Evolutionary conservation across 2,888 invertebrate genomes (phyloP), one percentile per base, ranked within the genome.

Genomic region (Teleogryllus oceanicus): DNA sequence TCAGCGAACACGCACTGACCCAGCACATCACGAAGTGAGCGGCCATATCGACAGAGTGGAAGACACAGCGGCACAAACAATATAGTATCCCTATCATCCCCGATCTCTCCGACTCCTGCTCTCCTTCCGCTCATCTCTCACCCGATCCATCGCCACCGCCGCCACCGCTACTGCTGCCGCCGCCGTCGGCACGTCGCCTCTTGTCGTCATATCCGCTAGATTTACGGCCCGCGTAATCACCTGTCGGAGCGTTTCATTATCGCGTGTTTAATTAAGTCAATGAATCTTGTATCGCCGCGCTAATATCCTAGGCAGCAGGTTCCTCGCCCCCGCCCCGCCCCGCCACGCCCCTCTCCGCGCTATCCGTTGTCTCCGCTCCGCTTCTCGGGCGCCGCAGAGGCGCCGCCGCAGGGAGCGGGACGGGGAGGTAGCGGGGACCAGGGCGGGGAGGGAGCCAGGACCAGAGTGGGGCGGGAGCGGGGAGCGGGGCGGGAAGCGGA

Each of bases 211-310:
- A 62, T 62, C 62, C 62, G n/a, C 16, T 62, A n/a, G n/a, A 62
- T 62, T 18, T 62, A 62, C 62, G 62, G n/a, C 62, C 62, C n/a
- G 62, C 62, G 62, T n/a, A 62, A 62, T 62, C 62, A 62, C 62
- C 62, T 62, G 62, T 62, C 62, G 62, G 62, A 62, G 62, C 62
- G 62, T 62, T 62, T 62, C 62, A 62, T 62, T 62, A 62, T 62
- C 62, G 62, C 62, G 62, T 62, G 62, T 62, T 62, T 62, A 62
- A 62, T 62, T 62, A 62, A 62, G 62, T 62, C 62, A 62, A 62
- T 62, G 62, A 62, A 62, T 62, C 62, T 62, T 62, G 62, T 62
- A 62, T 62, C 62, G 62, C 62, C n/a, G 62, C 62, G 62, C 62
- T 13, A 12, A 62, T 62, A 62, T 62, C 62, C 62, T 62, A 62